A percentile compares a stretch with the other conserved stretches of the same genome.
Conservation (phyloP, 2,888 invertebrate genomes). For the Hemistola chrysoprasaria region DNA sequence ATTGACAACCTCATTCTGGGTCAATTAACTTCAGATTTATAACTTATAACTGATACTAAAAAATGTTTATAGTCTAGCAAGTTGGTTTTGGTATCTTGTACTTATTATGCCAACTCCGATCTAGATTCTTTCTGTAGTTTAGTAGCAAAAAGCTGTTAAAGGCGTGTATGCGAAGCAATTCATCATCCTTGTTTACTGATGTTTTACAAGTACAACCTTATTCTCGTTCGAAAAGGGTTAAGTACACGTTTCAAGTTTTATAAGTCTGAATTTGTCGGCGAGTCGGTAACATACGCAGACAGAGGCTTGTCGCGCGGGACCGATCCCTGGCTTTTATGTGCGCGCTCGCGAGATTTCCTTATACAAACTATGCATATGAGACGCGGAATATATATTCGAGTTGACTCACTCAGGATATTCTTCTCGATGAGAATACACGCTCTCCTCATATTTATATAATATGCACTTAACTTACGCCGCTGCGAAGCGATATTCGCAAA, state of each 20-base stretch:
- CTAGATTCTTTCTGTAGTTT: neutral
- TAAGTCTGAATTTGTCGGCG: conserved; percentile 28
- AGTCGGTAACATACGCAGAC: conserved; percentile 14
- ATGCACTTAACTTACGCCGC: conserved; percentile 41
- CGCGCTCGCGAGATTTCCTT: conserved; percentile 51
- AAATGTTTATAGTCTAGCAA: too few species aligned
- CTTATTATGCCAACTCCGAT: too few species aligned
- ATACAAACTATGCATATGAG: conserved; percentile 63
- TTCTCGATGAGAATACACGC: conserved; percentile 32
- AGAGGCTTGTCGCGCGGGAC: conserved; percentile 41
- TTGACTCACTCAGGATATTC: conserved; percentile 38
- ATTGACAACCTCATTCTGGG: too few species aligned
- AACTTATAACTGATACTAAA: too few species aligned
- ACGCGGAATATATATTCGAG: conserved; percentile 37
- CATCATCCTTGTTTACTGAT: conserved; percentile 13
- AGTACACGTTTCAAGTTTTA: conserved; percentile 38
- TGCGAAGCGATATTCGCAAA: conserved; percentile 38
- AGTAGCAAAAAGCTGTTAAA: neutral
- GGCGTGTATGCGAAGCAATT: conserved; percentile 3
- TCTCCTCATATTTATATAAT: conserved; percentile 53
- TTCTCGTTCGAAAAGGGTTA: conserved; percentile 16
- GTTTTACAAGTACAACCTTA: conserved; percentile 13
- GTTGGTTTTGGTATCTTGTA: too few species aligned
- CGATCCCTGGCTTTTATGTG: conserved; percentile 52
- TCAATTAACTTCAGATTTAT: too few species aligned